phyloP scores from a whole-genome alignment of 2,113 vertebrate genomes.

The Brachirus orientalis region DNA sequence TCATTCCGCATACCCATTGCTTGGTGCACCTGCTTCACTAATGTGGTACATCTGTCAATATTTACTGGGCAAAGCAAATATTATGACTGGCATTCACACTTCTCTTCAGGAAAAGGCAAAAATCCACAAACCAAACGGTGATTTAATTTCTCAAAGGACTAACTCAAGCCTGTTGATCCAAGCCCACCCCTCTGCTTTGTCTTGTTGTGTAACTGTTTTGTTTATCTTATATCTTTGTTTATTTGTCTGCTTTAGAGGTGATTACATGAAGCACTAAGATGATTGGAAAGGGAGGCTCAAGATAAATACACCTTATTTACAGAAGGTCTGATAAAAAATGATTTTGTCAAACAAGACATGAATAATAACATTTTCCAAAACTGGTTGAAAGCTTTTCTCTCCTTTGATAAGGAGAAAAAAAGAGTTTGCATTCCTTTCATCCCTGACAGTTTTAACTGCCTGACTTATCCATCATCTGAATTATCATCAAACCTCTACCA shows the following conservation, averaged over 20 bases:
- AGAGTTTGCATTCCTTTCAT: neutral
- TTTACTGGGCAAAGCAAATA: slow-evolving; percentile 50
- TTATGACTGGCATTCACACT: slow-evolving; percentile 38
- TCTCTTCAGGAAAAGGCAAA: slow-evolving; percentile 32
- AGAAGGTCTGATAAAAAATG: slow-evolving; percentile 11
- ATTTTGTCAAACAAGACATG: neutral
- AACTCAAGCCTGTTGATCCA: slow-evolving; percentile 27
- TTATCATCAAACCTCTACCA: too few relatives aligned
- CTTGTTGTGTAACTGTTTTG: slow-evolving; percentile 32
- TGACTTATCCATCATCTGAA: too few relatives aligned
- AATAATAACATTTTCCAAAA: neutral
- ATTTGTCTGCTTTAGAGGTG: slow-evolving; percentile 39
- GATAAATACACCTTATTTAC: slow-evolving; percentile 35
- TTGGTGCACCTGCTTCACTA: slow-evolving; percentile 52
- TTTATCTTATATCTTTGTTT: slow-evolving; percentile 49
- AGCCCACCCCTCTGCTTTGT: slow-evolving; percentile 24
- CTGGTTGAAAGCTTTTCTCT: neutral
- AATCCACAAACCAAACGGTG: slow-evolving; percentile 51
- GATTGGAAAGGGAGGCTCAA: slow-evolving; percentile 32
- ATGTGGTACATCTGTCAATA: slow-evolving; percentile 39
- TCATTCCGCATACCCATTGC: neutral
- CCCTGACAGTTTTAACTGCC: too few relatives aligned
- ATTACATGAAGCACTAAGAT: slow-evolving; percentile 24
- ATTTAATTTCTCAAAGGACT: slow-evolving; percentile 61
- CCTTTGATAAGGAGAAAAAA: too few relatives aligned